Percentiles rank a stretch among this genome's conserved stretches.
Conservation (phyloP, 2,113 vertebrate genomes). For the Excalfactoria chinensis region DNA sequence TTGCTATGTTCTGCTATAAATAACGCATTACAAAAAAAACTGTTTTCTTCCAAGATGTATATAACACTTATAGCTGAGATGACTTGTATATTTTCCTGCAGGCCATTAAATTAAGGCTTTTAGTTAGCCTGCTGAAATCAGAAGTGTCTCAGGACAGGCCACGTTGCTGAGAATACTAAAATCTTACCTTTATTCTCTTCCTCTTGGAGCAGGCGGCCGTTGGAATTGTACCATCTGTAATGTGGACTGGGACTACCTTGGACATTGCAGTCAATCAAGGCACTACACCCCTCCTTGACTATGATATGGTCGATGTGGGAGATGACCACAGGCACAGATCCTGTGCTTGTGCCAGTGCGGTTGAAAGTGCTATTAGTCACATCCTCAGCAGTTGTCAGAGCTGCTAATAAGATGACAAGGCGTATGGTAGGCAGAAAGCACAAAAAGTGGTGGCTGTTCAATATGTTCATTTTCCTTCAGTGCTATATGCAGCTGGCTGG, state of each 20-base stretch:
- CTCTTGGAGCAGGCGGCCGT: conserved; percentile 83
- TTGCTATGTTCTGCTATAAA: conserved; percentile 4
- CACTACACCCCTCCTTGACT: conserved; percentile 91
- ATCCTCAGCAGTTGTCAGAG: conserved; percentile 65
- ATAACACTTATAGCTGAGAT: not conserved
- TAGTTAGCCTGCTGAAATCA: not conserved
- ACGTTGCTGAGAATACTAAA: not conserved
- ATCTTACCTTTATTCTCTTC: conserved; percentile 76
- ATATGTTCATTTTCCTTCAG: conserved; percentile 71
- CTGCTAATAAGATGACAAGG: conserved; percentile 76
- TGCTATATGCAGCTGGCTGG: conserved; percentile 10
- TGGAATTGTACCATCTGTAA: conserved; percentile 94
- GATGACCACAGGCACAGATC: conserved; percentile 81
- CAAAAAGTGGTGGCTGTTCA: conserved; percentile 54
- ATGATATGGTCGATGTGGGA: conserved; percentile 88
- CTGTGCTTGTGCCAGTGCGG: conserved; percentile 60
- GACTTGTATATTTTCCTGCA: not conserved
- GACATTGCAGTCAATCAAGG: conserved; percentile 93
- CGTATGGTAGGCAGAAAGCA: conserved; percentile 73
- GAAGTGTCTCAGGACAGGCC: not conserved
- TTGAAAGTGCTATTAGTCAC: conserved; percentile 78
- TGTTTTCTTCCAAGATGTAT: not conserved
- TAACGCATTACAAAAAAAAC: not conserved
- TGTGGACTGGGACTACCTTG: conserved; percentile 87
- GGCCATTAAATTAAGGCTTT: not conserved